Evolutionary conservation across 2,797 vertebrate genomes (phyloP), one percentile per base, ranked within the genome.

Genomic region (Botia almorhae): DNA sequence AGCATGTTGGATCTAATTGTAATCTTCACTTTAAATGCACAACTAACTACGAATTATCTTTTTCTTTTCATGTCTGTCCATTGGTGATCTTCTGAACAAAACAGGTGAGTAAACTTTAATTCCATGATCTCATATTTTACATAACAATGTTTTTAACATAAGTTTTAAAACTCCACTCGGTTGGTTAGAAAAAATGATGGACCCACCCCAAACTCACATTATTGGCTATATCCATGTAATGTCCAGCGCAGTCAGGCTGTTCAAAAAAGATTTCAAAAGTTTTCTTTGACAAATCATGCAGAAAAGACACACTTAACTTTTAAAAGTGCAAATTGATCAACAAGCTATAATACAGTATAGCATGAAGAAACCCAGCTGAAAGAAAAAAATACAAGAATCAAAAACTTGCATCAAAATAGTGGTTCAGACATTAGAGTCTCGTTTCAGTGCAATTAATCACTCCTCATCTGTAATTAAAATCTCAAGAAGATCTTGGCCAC

Each of bases 21-120:
- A 33, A n/a, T 58, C n/a, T 71, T 46, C 16, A 14, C 51, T 71
- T 76, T 63, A 33, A 39, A 67, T 58, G 21, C 7, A 55, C 12
- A 69, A 77, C 80, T 82, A 80, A 85, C 43, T 12, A 17, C 4
- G 36, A 2, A 21, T n/a, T 43, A 3, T 53, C 55, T 48, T 78
- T 77, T 50, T 63, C 53, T 79, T 46, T 81, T 46, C 61, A 82
- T 82, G 82, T 23, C 6, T 39, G 51, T 77, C 46, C n/a, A 51
- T 64, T 71, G 76, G 19, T 63, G 26, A 48, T n/a, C 73, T 39
- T 33, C 29, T 58, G 63, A 82, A 79, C 79, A 26, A 21, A 50
- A 67, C 17, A 85, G 84, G 84, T 85, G 80, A 83, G 84, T 80
- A 69, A 69, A 74, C n/a, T n/a, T 81, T 74, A 7, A 78, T 70